These are phyloP conservation scores for Leucozona laternaria DNA, from an alignment of 2,888 invertebrate genomes.

Conservation along the genomic window DNA sequence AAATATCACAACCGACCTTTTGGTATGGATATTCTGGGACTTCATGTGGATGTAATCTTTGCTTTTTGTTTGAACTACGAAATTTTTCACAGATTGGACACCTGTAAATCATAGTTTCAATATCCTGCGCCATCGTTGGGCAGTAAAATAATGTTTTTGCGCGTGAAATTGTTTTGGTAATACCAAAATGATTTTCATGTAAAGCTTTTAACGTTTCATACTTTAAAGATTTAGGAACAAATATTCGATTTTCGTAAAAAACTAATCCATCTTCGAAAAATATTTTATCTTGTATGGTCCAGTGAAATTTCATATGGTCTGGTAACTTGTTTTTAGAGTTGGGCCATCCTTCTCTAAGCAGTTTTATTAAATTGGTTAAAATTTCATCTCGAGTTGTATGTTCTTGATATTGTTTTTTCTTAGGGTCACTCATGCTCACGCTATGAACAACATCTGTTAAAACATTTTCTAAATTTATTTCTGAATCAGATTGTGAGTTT, in stretches of 20 bases:
- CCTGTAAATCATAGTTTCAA: constrained; percentile 22
- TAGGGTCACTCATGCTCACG: too few species aligned
- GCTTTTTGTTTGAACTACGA: constrained; percentile 12
- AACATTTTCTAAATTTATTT: too few species aligned
- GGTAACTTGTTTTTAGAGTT: too few species aligned
- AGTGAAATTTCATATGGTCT: too few species aligned
- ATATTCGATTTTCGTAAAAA: not conserved
- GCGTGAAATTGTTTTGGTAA: not conserved
- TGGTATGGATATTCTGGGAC: constrained; percentile 38
- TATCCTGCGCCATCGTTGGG: constrained; percentile 4
- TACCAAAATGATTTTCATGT: not conserved
- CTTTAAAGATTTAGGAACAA: not conserved
- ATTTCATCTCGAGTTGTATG: too few species aligned
- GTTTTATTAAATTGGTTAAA: too few species aligned
- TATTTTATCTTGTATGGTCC: too few species aligned
- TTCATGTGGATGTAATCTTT: constrained; percentile 14
- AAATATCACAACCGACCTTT: constrained; percentile 49
- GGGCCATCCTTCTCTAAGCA: too few species aligned
- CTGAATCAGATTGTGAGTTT: too few species aligned
- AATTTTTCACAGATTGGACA: constrained; percentile 33
- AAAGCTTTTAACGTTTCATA: not conserved
- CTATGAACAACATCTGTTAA: too few species aligned
- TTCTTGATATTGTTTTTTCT: too few species aligned
- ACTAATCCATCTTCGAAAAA: too few species aligned
- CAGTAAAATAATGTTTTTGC: not conserved